Percentiles rank a stretch among this genome's conserved stretches.
Conservation (phyloP, 2,113 vertebrate genomes). For the Platysteira castanea region DNA sequence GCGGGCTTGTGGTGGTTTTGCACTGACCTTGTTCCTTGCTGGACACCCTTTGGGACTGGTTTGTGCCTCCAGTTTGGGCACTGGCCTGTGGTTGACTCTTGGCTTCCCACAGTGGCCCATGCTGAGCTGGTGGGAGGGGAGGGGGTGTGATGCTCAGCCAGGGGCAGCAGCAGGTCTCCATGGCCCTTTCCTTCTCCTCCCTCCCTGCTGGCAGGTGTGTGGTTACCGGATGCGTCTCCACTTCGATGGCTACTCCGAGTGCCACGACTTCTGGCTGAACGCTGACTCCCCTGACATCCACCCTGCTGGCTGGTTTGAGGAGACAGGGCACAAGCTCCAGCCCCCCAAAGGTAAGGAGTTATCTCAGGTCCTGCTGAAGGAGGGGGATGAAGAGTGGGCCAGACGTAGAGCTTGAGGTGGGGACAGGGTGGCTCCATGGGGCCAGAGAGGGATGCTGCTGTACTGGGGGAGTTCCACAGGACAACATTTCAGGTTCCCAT, state of each 20-base stretch:
- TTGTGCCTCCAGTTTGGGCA: background rate
- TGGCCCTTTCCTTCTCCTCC: background rate
- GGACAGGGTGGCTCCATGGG: background rate
- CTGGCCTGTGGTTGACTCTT: background rate
- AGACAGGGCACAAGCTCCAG: conserved; percentile 91
- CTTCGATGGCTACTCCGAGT: conserved; percentile 96
- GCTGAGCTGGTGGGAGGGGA: background rate
- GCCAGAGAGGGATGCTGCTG: background rate
- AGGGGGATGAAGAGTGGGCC: background rate
- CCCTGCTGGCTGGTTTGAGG: conserved; percentile 92
- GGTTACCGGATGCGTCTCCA: conserved; percentile 93
- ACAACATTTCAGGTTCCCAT: background rate
- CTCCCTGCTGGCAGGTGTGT: conserved; percentile 78
- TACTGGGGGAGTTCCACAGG: background rate
- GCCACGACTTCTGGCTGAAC: conserved; percentile 98
- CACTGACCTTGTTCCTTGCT: background rate
- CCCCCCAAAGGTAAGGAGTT: conserved; percentile 90
- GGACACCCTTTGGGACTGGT: background rate
- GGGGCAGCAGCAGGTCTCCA: background rate
- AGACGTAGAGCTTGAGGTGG: background rate
- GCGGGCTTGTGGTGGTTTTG: background rate
- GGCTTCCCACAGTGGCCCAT: background rate
- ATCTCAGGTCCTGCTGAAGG: background rate
- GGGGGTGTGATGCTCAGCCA: background rate
- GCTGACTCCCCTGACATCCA: conserved; percentile 92